Evolutionary conservation across 1,140 invertebrate species (phyloP).

Genomic region (Nasonia giraulti): DNA sequence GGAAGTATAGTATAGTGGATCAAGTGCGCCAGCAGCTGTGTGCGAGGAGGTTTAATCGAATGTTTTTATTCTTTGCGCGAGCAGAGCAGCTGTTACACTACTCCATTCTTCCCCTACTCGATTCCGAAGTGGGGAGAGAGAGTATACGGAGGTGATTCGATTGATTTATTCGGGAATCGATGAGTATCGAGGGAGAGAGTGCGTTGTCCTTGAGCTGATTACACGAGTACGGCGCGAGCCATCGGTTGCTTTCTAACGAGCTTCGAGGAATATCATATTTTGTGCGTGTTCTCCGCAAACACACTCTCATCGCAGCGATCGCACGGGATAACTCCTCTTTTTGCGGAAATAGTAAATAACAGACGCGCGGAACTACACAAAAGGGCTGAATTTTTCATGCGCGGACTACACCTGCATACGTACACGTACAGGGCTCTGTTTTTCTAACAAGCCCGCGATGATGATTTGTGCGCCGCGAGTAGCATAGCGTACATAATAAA

Average conservation of each 20-base stretch:
- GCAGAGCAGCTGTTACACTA: background rate
- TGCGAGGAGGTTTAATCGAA: background rate
- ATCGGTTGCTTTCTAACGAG: too few species aligned
- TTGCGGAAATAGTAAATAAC: background rate
- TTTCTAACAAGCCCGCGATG: conserved; percentile 20
- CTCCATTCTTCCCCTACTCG: background rate
- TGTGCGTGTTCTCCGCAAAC: too few species aligned
- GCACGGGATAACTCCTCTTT: background rate
- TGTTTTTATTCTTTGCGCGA: background rate
- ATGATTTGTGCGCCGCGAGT: conserved; percentile 11
- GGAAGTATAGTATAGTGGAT: too few species aligned
- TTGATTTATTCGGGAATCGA: too few species aligned
- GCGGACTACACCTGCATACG: background rate
- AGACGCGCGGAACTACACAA: background rate
- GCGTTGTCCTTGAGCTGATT: too few species aligned
- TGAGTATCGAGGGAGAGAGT: too few species aligned
- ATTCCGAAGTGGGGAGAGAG: too few species aligned
- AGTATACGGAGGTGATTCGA: too few species aligned
- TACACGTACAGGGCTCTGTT: background rate
- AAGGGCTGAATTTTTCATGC: background rate
- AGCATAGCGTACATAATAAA: conserved; percentile 32
- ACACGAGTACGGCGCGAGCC: too few species aligned
- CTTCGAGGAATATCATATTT: too few species aligned
- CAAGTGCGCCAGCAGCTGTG: too few species aligned
- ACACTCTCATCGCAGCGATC: too few species aligned